Percentiles rank a stretch among this genome's conserved stretches.
Conservation (phyloP, 2,113 vertebrate species). For the Pollimyrus isidori region DNA sequence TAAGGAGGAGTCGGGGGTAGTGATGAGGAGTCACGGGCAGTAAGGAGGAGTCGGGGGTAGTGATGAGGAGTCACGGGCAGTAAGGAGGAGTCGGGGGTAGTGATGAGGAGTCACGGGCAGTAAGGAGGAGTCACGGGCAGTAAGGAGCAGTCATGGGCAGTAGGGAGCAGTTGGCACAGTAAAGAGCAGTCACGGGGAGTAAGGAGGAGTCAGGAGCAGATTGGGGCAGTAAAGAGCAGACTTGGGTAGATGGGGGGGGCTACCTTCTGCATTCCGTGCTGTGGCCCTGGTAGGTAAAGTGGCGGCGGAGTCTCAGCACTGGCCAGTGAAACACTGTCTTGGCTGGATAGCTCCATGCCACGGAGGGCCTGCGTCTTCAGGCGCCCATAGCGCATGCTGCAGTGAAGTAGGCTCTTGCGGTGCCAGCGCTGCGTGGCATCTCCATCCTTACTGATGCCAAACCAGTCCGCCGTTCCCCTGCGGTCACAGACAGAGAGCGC, state of each 20-base stretch:
- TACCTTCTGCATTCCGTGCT: slow-evolving; percentile 95
- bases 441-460: slow-evolving; percentile 89
- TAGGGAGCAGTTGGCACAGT: background rate
- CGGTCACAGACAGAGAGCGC: slow-evolving; percentile 20
- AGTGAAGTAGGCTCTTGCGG: slow-evolving; percentile 93
- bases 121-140: too few relatives aligned
- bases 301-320: slow-evolving; percentile 94
- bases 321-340: slow-evolving; percentile 91
- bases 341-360: slow-evolving; percentile 92
- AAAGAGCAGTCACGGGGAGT: background rate
- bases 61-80: too few relatives aligned
- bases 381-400: slow-evolving; percentile 91
- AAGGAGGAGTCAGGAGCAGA: background rate
- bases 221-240: background rate
- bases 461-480: slow-evolving; percentile 97
- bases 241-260: background rate
- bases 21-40: too few relatives aligned
- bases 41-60: too few relatives aligned
- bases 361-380: slow-evolving; percentile 92
- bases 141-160: background rate
- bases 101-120: too few relatives aligned
- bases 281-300: slow-evolving; percentile 80
- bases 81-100: too few relatives aligned
- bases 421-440: slow-evolving; percentile 96
- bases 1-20: too few relatives aligned